A percentile compares a stretch with the other conserved stretches of the same genome.
phyloP scores from a whole-genome alignment of 2,113 vertebrate genomes.

The Hiodon alosoides region DNA sequence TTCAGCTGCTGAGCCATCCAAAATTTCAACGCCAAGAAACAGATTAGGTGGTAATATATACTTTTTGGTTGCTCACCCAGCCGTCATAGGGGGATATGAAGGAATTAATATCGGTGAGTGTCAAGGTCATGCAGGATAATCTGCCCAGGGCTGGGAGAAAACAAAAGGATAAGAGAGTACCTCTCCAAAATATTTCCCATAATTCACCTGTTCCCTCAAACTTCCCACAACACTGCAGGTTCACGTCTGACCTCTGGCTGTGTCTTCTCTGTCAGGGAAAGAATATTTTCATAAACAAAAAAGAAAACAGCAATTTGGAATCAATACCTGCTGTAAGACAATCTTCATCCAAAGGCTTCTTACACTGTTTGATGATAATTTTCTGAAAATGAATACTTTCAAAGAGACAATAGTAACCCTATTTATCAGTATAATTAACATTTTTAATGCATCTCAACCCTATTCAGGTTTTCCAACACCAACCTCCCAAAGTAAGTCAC shows the following conservation, averaged over 20 bases:
- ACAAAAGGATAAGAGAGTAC: constrained; percentile 42
- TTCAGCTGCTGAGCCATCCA: constrained; percentile 30
- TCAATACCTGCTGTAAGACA: no score
- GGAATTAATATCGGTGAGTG: constrained; percentile 41
- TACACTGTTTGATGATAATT: no score
- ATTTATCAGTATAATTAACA: no score
- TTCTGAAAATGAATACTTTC: no score
- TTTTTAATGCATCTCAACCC: no score
- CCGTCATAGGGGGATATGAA: constrained; percentile 46
- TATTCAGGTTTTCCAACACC: no score
- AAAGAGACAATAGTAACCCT: no score
- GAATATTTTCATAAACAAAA: not conserved
- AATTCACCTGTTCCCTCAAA: constrained; percentile 28
- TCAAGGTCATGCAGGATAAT: constrained; percentile 56
- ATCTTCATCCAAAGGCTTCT: no score
- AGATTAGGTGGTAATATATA: constrained; percentile 41
- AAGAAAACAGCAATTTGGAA: not conserved
- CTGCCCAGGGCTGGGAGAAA: constrained; percentile 47
- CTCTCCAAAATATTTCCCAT: constrained; percentile 35
- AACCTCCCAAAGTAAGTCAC: constrained; percentile 57
- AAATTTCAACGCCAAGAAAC: constrained; percentile 31
- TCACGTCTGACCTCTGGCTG: constrained; percentile 1
- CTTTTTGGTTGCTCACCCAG: constrained; percentile 38
- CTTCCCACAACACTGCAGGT: constrained; percentile 22
- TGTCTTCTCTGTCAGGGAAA: not conserved